Base-by-base conservation (phyloP, 2,888 invertebrate genomes). In the Dryomyza anilis region DNA sequence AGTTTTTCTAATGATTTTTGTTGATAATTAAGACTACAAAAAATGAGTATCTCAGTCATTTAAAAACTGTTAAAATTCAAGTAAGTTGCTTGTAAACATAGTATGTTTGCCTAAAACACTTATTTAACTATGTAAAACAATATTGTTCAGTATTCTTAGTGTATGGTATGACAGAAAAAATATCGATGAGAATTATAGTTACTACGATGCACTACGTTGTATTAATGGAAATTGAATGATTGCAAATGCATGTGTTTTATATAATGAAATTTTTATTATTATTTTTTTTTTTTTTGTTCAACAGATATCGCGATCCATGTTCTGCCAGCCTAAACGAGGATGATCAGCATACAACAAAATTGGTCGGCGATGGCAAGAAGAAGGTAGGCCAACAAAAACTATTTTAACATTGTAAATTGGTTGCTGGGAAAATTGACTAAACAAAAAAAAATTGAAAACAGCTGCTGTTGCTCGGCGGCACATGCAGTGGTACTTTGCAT, bases 331-430 rank as follows among this genome's bases (percentile, higher is more conserved):
- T 94, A 73, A 92, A 94, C 85, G 90, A 93, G 70, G 94, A 95
- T 84, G 95, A 96, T 86, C 89, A 91, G 74, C 95, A 95, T 84
- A 95, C 95, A 69, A 95, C 95, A 29, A 91, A 95, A 82, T 88
- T 96, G 73, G 91, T 93, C 80, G 92, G 93, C 66, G 93, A 93
- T 84, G 89, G 90, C 75, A 91, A 90, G 82, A 91, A 91, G 81
- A 92, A 90, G 91, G 94, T 93, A 85, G 84, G 82, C 69, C 23
- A 23, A 19, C 25, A 29, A 3, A 6, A 12, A 12, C 39, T 43
- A 43, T 43, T 43, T 43, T 16, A 43, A n/a, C 19, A 43, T 16
- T 19, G 19, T 43, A 19, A 50, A 25, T 21, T 23, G 25, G 14
- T 33, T 55, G 16, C 16, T 55, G 23, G 14, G 10, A 36, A 56